Percentiles rank a stretch among this genome's conserved stretches.
These are phyloP conservation scores for Microdon myrmicae DNA, from an alignment of 2,888 invertebrate species.

Conservation along the genomic window DNA sequence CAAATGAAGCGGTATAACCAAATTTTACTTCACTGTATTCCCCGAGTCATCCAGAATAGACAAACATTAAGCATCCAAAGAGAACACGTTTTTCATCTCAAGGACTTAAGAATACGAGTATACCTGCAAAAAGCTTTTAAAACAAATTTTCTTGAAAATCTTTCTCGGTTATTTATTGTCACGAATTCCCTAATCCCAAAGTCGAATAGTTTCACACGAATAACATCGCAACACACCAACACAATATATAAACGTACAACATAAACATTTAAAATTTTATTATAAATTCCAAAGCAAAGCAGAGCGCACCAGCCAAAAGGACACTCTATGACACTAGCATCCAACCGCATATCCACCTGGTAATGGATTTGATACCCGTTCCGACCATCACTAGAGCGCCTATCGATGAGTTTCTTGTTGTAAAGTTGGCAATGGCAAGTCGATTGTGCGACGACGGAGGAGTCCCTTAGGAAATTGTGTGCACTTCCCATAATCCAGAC, in stretches of 20 bases:
- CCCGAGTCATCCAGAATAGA: neutral
- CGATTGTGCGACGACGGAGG: slow-evolving; percentile 19
- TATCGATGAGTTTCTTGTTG: neutral
- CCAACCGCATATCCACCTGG: neutral
- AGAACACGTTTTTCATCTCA: slow-evolving; percentile 40
- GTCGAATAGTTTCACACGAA: slow-evolving; percentile 51
- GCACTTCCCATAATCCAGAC: slow-evolving; percentile 23
- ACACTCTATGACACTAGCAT: no score
- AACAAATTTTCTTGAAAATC: slow-evolving; percentile 43
- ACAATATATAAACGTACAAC: no score
- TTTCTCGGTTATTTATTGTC: slow-evolving; percentile 47
- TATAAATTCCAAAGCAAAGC: slow-evolving; percentile 29
- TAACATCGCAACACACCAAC: slow-evolving; percentile 23
- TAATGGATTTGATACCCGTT: slow-evolving; percentile 1
- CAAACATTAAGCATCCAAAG: slow-evolving; percentile 16
- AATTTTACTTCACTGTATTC: neutral
- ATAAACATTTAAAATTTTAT: slow-evolving; percentile 28
- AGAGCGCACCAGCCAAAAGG: slow-evolving; percentile 11
- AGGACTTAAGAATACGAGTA: no score
- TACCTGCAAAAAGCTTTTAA: slow-evolving; percentile 32
- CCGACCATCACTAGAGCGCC: no score
- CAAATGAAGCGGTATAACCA: no score
- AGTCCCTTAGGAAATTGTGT: slow-evolving; percentile 22
- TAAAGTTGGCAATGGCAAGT: slow-evolving; percentile 19
- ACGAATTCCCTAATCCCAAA: slow-evolving; percentile 49